Evolutionary conservation across 30 jellyfish, hydroid and myxozoan genomes (phyloP).

Genomic region (Aurelia sp.): DNA sequence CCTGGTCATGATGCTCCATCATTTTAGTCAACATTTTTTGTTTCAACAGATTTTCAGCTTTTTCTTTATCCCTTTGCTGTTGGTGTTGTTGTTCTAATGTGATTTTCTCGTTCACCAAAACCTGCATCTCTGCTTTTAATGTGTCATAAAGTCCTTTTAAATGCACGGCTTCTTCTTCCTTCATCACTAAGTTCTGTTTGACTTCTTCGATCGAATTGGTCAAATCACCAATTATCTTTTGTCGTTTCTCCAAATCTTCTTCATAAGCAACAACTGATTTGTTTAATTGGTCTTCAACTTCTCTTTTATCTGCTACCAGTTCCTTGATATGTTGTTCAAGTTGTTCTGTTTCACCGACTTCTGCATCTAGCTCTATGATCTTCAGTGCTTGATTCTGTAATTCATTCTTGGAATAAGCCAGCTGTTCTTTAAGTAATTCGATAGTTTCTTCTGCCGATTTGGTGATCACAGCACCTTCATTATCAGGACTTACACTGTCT

Average conservation of each 20-base stretch:
- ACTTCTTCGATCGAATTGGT: slow-evolving; percentile 24
- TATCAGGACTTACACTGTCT: background rate
- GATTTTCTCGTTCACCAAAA: slow-evolving; percentile 52
- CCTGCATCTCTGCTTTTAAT: slow-evolving; percentile 64
- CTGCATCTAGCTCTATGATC: slow-evolving; percentile 54
- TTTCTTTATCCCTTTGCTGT: slow-evolving; percentile 29
- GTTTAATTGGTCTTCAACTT: slow-evolving; percentile 11
- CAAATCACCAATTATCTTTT: slow-evolving; percentile 1
- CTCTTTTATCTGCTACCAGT: slow-evolving; percentile 14
- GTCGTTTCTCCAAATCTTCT: slow-evolving; percentile 25
- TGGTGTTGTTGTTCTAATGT: slow-evolving; percentile 40
- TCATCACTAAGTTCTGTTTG: slow-evolving; percentile 17
- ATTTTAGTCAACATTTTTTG: slow-evolving; percentile 43
- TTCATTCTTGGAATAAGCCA: slow-evolving; percentile 38
- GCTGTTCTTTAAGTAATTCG: slow-evolving; percentile 29
- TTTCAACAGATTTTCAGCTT: slow-evolving; percentile 25
- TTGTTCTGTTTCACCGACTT: slow-evolving; percentile 13
- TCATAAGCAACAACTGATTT: slow-evolving; percentile 17
- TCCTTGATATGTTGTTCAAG: slow-evolving; percentile 21
- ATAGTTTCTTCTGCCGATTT: slow-evolving; percentile 41
- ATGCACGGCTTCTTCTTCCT: slow-evolving; percentile 46
- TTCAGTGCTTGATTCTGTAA: slow-evolving; percentile 41
- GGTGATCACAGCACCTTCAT: slow-evolving; percentile 15
- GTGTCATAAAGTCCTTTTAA: slow-evolving; percentile 43
- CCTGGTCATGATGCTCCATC: slow-evolving; percentile 69